Percentiles rank a stretch among this genome's conserved stretches.
Evolutionary conservation across 2,888 invertebrate species (phyloP).

Genomic region (Epirrhoe tristata): DNA sequence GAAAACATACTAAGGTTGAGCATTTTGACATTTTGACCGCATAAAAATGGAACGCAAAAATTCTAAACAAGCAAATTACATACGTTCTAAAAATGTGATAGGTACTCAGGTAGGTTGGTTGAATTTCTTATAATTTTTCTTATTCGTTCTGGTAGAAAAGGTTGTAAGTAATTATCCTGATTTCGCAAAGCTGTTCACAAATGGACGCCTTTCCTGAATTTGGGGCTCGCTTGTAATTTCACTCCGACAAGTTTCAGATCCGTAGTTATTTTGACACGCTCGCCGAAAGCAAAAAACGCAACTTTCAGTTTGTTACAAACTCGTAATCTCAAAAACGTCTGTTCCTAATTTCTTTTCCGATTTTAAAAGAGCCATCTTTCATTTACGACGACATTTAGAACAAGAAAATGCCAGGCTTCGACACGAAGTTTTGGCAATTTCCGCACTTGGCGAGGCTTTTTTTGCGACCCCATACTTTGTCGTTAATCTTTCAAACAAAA

Average conservation of each 20-base stretch:
- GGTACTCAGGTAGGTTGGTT: background rate
- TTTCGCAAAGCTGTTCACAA: constrained; percentile 17
- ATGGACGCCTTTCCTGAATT: constrained; percentile 16
- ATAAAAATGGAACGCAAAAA: too few species aligned
- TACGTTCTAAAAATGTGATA: background rate
- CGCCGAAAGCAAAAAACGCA: constrained; percentile 49
- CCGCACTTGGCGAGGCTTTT: constrained; percentile 77
- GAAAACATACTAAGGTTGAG: too few species aligned
- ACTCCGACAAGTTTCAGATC: constrained; percentile 31
- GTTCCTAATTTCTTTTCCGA: constrained; percentile 84
- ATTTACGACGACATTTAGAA: constrained; percentile 83
- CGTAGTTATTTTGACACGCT: constrained; percentile 34
- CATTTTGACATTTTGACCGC: too few species aligned
- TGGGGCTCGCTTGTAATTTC: constrained; percentile 16
- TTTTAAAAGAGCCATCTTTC: constrained; percentile 84
- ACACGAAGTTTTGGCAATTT: constrained; percentile 84
- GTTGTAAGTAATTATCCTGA: constrained; percentile 13
- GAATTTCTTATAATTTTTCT: background rate
- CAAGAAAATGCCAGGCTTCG: constrained; percentile 82
- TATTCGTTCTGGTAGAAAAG: constrained; percentile 1
- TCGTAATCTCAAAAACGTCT: constrained; percentile 82
- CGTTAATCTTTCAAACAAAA: constrained; percentile 83
- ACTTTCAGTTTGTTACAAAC: constrained; percentile 73
- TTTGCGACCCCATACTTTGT: constrained; percentile 81
- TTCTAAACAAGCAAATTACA: too few species aligned